These are phyloP conservation scores for Corythoichthys intestinalis DNA, from an alignment of 2,113 vertebrate genomes.

Conservation along the genomic window DNA sequence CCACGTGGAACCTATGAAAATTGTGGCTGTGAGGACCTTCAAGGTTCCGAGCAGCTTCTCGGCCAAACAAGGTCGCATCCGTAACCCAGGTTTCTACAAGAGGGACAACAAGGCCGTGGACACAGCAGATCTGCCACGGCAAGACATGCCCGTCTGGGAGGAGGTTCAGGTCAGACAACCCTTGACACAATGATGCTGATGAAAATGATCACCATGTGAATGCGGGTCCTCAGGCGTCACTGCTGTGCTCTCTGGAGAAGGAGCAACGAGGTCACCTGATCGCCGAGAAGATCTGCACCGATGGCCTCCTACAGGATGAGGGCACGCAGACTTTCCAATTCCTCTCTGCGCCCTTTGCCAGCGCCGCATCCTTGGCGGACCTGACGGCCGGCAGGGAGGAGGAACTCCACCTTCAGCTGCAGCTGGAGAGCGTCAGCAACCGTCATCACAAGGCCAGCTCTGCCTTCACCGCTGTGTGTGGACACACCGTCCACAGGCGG, in stretches of 20 bases:
- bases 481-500: conserved; percentile 84
- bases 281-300: conserved; percentile 77
- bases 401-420: conserved; percentile 83
- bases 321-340: conserved; percentile 93
- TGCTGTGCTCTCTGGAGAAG: conserved; percentile 89
- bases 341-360: conserved; percentile 78
- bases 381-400: conserved; percentile 58
- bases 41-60: conserved; percentile 85
- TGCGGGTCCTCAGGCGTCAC: conserved; percentile 65
- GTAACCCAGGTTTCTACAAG: conserved; percentile 76
- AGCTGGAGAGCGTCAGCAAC: conserved; percentile 82
- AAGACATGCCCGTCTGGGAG: conserved; percentile 81
- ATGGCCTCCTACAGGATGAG: conserved; percentile 80
- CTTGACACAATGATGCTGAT: neutral
- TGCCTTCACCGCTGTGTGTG: conserved; percentile 87
- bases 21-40: conserved; percentile 86
- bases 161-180: conserved; percentile 69
- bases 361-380: conserved; percentile 75
- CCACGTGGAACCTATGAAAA: conserved; percentile 83
- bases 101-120: conserved; percentile 79
- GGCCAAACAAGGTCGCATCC: conserved; percentile 78
- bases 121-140: conserved; percentile 80
- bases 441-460: conserved; percentile 90
- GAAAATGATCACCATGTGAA: neutral
- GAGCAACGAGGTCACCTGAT: conserved; percentile 87